Base-by-base conservation (phyloP, 2,888 invertebrate species). In the Dione juno region DNA sequence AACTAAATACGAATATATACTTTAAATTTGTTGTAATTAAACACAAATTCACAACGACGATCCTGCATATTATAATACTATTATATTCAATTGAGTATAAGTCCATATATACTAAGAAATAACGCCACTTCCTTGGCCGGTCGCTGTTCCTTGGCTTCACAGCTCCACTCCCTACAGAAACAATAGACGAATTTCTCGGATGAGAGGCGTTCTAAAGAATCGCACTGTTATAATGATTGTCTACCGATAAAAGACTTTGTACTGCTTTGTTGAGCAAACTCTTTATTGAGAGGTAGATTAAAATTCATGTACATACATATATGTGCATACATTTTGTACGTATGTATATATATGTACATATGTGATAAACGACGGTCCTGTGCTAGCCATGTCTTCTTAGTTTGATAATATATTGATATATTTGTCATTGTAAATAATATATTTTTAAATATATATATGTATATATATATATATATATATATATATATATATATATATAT, bases 141-240 rank as follows among this genome's bases (percentile, higher is more conserved):
- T 16, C n/a, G 14, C 16, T 40, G 40, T 64, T 64, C 64, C 8
- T 37, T 37, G 52, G 37, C n/a, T 59, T 59, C 65, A 67, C 61
- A 43, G 53, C 63, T 68, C 21, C 65, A 48, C 61, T 41, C 67
- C n/a, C 65, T 45, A 40, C 40, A 63, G 66, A 71, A 58, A 73
- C 73, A 73, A 73, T 71, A 66, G 57, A 57, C 73, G 54, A 66
- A 73, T 73, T 71, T 73, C 64, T 69, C 74, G 74, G 69, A 67
- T 74, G 74, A 72, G 63, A 69, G 58, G 59, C 43, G 63, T 35
- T 68, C 67, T 53, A 67, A 71, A 71, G 73, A 71, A 73, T 69
- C 63, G 71, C 71, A 71, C 70, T 66, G 70, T 70, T 71, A 67
- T 71, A 64, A 71, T 73, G 69, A 73, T 73, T 73, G 71, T 69